A percentile compares a stretch with the other conserved stretches of the same genome.
Conservation (phyloP, 2,797 vertebrate species). For the Argentina silus region DNA sequence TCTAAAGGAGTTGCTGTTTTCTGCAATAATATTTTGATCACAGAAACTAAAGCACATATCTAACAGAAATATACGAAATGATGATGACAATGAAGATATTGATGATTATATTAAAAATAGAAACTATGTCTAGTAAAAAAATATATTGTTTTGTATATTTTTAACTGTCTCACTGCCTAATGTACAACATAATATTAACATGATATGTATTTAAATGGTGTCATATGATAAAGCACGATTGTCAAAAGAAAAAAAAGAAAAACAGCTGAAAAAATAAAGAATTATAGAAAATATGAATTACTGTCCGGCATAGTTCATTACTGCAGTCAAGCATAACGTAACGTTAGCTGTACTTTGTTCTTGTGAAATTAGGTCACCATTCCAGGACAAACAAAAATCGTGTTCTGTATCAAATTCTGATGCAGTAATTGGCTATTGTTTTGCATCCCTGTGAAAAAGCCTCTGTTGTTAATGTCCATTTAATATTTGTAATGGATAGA, state of each 20-base stretch:
- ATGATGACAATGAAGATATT: constrained; percentile 76
- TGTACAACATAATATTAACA: constrained; percentile 98
- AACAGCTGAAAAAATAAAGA: constrained; percentile 88
- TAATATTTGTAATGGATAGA: constrained; percentile 34
- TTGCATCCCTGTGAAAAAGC: constrained; percentile 34
- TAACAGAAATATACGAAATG: constrained; percentile 83
- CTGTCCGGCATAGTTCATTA: constrained; percentile 63
- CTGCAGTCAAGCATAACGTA: constrained; percentile 55
- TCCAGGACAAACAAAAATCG: constrained; percentile 49
- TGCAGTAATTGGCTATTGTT: constrained; percentile 61
- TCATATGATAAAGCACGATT: constrained; percentile 96
- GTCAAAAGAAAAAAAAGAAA: constrained; percentile 94
- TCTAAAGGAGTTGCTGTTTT: constrained; percentile 85
- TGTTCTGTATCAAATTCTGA: constrained; percentile 40
- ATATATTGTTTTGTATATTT: constrained; percentile 99
- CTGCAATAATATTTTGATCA: constrained; percentile 99
- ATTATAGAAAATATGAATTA: constrained; percentile 80
- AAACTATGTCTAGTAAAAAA: constrained; percentile 98
- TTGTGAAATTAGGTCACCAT: constrained; percentile 67
- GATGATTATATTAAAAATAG: constrained; percentile 84
- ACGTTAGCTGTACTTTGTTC: constrained; percentile 39
- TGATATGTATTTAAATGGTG: constrained; percentile 99
- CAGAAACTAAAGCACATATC: constrained; percentile 96
- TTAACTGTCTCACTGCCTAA: constrained; percentile 99
- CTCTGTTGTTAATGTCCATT: constrained; percentile 37